These are phyloP conservation scores for Orthosia gracilis DNA, from an alignment of 2,888 invertebrate species.

Conservation along the genomic window DNA sequence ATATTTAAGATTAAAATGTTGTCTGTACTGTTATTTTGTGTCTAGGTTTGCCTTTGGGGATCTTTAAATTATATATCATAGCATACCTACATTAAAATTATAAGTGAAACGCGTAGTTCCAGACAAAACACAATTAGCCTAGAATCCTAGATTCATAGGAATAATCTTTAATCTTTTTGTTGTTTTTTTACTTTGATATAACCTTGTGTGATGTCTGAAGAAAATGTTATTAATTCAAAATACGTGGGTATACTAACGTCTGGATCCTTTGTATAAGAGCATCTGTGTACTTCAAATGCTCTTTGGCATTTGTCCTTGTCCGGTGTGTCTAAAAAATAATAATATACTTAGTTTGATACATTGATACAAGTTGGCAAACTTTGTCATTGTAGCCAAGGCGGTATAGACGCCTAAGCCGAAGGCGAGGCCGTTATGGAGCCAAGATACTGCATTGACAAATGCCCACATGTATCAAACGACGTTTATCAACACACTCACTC, in stretches of 20 bases:
- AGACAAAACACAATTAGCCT: not conserved
- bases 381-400: too few relatives aligned
- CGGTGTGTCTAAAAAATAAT: conserved; percentile 79
- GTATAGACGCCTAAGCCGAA: too few relatives aligned
- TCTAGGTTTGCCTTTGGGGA: not conserved
- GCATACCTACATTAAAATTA: not conserved
- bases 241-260: conserved; percentile 79
- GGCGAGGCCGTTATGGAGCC: too few relatives aligned
- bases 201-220: conserved; percentile 11
- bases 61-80: not conserved
- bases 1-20: not conserved
- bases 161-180: not conserved
- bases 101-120: not conserved
- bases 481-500: too few relatives aligned
- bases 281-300: conserved; percentile 88
- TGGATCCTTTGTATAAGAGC: conserved; percentile 85
- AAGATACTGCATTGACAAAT: too few relatives aligned
- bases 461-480: too few relatives aligned
- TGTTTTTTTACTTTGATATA: not conserved
- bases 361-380: too few relatives aligned
- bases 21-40: not conserved
- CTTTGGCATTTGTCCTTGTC: conserved; percentile 86
- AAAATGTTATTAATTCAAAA: not conserved
- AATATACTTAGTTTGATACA: not conserved
- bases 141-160: conserved; percentile 3